Evolutionary conservation across 2,797 vertebrate species (phyloP).

Genomic region (Phoebastria nigripes): DNA sequence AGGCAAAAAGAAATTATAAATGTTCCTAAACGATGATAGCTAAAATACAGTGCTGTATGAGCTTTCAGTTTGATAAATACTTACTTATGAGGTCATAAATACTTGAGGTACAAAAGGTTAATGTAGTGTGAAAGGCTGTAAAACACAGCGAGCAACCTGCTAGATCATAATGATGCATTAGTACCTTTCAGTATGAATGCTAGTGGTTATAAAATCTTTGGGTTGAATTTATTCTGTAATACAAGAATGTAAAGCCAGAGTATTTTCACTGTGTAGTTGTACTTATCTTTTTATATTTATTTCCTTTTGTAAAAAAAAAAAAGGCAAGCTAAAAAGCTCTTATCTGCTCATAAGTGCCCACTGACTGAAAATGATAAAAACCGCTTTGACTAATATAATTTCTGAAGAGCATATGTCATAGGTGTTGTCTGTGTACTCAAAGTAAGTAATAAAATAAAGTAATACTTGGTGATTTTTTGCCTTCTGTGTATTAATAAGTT

Average conservation of each 20-base stretch:
- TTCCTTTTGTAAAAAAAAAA: background rate
- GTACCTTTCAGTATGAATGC: conserved; percentile 65
- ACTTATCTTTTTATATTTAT: conserved; percentile 9
- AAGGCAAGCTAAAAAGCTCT: background rate
- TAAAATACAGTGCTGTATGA: conserved; percentile 68
- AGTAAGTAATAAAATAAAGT: background rate
- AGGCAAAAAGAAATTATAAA: conserved; percentile 59
- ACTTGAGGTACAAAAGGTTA: conserved; percentile 82
- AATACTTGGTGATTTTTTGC: background rate
- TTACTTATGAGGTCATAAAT: conserved; percentile 83
- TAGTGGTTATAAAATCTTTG: conserved; percentile 69
- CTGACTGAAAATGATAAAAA: conserved; percentile 63
- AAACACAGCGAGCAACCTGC: conserved; percentile 77
- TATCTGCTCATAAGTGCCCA: background rate
- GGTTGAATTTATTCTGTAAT: conserved; percentile 18
- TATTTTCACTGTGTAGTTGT: conserved; percentile 5
- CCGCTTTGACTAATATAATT: conserved; percentile 25
- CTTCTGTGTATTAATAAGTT: conserved; percentile 6
- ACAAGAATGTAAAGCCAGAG: background rate
- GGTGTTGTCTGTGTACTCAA: background rate
- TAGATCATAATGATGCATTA: conserved; percentile 81
- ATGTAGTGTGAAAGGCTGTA: conserved; percentile 82
- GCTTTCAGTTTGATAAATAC: conserved; percentile 83
- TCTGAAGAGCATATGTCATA: conserved; percentile 26
- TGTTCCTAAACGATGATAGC: conserved; percentile 59